Percentiles rank a stretch among this genome's conserved stretches.
Evolutionary conservation across 2,888 invertebrate species (phyloP).

Genomic region (Drosophila gaucha): DNA sequence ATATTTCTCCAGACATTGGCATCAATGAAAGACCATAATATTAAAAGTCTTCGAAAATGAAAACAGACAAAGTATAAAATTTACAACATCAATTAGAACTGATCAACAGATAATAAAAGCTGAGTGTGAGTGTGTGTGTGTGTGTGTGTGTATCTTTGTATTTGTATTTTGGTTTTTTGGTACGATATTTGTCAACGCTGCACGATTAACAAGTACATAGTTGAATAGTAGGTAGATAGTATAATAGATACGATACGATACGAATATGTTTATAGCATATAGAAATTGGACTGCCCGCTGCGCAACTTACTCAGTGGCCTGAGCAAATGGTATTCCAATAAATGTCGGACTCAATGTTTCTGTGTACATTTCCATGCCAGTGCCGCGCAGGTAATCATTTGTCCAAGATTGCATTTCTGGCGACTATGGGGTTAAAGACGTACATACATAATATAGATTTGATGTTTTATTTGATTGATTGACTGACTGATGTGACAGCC

Average conservation of each 20-base stretch:
- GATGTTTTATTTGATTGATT: constrained; percentile 47
- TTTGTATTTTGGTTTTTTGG: constrained; percentile 46
- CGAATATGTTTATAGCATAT: constrained; percentile 63
- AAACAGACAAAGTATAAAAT: constrained; percentile 43
- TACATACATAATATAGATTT: constrained; percentile 68
- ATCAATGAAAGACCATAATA: constrained; percentile 35
- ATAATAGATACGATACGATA: constrained; percentile 68
- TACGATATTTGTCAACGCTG: constrained; percentile 67
- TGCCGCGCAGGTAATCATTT: constrained; percentile 99
- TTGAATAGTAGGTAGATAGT: constrained; percentile 68
- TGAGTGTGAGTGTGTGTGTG: constrained; percentile 31
- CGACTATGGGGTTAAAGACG: constrained; percentile 87
- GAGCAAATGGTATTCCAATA: constrained; percentile 98
- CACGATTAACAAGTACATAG: constrained; percentile 74
- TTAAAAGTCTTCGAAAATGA: constrained; percentile 32
- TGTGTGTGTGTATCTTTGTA: constrained; percentile 19
- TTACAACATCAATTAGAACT: constrained; percentile 72
- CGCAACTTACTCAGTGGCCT: constrained; percentile 98
- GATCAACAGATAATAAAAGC: constrained; percentile 55
- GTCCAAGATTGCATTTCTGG: constrained; percentile 99
- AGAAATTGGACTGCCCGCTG: constrained; percentile 68
- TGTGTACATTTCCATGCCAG: constrained; percentile 99
- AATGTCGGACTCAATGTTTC: constrained; percentile 99
- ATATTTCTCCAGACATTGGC: constrained; percentile 33
- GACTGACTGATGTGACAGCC: constrained; percentile 34